These are phyloP conservation scores for Saturnia pavonia DNA, from an alignment of 2,888 invertebrate genomes.

Conservation along the genomic window DNA sequence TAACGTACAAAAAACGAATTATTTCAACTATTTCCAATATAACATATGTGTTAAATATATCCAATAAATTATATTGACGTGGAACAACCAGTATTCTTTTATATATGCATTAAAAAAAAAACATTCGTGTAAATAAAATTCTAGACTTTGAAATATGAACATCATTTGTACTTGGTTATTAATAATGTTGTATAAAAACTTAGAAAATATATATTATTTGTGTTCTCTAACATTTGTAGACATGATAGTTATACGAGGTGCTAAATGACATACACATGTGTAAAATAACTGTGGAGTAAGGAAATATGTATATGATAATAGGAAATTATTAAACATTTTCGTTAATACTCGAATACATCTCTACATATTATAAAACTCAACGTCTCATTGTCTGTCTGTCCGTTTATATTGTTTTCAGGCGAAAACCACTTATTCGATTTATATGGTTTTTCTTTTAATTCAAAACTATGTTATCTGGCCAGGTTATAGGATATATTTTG, in stretches of 20 bases:
- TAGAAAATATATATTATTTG: neutral
- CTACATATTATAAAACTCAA: too few relatives aligned
- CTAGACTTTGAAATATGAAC: conserved; percentile 2
- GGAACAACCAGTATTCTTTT: neutral
- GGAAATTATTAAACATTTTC: neutral
- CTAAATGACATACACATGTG: neutral
- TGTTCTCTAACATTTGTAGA: neutral
- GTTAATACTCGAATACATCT: too few relatives aligned
- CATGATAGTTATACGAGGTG: neutral
- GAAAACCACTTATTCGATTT: too few relatives aligned
- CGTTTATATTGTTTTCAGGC: too few relatives aligned
- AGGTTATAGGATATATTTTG: too few relatives aligned
- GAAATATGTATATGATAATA: neutral
- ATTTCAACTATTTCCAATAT: neutral
- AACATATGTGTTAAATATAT: neutral
- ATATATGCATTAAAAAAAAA: neutral
- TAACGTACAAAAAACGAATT: too few relatives aligned
- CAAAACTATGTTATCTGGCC: too few relatives aligned
- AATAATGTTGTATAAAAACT: neutral
- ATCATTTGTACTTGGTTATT: neutral
- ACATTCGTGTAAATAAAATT: neutral
- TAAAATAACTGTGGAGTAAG: neutral
- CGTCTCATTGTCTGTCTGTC: too few relatives aligned
- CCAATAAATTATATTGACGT: neutral
- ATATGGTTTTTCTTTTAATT: too few relatives aligned